These are phyloP conservation scores for Eupithecia exiguata DNA, from an alignment of 2,888 invertebrate species.

Conservation along the genomic window DNA sequence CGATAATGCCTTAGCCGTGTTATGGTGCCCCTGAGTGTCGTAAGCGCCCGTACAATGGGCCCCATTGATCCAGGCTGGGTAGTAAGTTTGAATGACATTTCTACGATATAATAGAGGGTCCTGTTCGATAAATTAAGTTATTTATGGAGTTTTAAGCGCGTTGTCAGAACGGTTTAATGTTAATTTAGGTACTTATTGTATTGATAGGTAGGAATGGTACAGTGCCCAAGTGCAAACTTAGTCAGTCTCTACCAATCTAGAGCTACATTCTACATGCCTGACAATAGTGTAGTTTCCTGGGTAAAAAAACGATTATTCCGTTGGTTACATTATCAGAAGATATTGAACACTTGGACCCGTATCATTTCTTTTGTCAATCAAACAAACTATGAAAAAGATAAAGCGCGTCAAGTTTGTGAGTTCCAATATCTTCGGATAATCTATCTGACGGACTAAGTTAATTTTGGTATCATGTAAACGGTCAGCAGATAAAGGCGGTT, in stretches of 20 bases:
- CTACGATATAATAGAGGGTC: conserved; percentile 26
- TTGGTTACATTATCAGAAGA: too few species aligned
- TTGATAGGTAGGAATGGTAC: not conserved
- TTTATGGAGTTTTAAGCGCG: conserved; percentile 8
- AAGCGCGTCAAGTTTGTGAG: too few species aligned
- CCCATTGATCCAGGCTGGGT: conserved; percentile 56
- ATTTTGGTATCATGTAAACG: too few species aligned
- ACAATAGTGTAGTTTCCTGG: not conserved
- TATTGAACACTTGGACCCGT: too few species aligned
- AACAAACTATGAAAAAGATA: too few species aligned
- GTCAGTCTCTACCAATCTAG: not conserved
- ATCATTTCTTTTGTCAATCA: too few species aligned
- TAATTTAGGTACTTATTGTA: not conserved
- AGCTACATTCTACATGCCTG: not conserved
- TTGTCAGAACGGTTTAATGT: conserved; percentile 8
- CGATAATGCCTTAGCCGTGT: conserved; percentile 62
- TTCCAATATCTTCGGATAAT: too few species aligned
- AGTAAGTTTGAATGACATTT: conserved; percentile 66
- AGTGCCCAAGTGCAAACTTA: not conserved
- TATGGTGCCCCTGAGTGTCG: conserved; percentile 69
- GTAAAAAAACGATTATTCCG: too few species aligned
- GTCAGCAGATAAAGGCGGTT: too few species aligned
- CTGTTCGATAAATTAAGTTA: conserved; percentile 22
- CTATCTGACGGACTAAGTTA: too few species aligned
- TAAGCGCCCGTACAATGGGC: conserved; percentile 56